Percentiles rank a stretch among this genome's conserved stretches.
Evolutionary conservation across 2,113 vertebrate species (phyloP).

Genomic region (Archocentrus centrarchus): DNA sequence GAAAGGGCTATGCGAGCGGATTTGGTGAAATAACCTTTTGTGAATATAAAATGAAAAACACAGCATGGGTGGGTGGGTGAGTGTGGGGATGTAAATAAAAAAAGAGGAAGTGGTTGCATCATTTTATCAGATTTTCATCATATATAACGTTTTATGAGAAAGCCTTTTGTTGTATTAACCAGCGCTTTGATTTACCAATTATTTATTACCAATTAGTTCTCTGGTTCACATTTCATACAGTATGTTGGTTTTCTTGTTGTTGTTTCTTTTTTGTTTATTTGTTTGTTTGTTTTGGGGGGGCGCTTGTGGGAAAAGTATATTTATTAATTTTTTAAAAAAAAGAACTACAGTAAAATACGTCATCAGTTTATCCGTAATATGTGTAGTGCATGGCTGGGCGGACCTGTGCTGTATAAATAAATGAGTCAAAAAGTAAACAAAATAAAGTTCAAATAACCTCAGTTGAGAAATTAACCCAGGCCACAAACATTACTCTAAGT

Average conservation of each 20-base stretch:
- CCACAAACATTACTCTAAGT: too few relatives aligned
- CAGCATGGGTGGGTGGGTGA: constrained; percentile 8
- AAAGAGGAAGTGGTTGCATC: constrained; percentile 34
- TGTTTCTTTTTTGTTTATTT: too few relatives aligned
- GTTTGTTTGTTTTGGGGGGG: too few relatives aligned
- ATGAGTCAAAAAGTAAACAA: too few relatives aligned
- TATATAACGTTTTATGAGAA: constrained; percentile 40
- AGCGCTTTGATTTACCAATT: background rate
- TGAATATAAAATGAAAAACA: constrained; percentile 67
- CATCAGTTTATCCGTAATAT: background rate
- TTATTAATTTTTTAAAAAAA: background rate
- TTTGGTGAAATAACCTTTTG: constrained; percentile 73
- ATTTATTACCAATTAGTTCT: background rate
- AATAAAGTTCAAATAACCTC: too few relatives aligned
- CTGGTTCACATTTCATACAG: background rate
- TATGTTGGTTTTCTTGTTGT: too few relatives aligned
- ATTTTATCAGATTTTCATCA: constrained; percentile 7
- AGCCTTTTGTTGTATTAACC: constrained; percentile 40
- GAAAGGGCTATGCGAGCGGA: constrained; percentile 69
- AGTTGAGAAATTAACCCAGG: too few relatives aligned
- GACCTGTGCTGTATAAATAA: too few relatives aligned
- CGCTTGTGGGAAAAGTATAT: background rate
- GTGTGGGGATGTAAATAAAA: constrained; percentile 27
- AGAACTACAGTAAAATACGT: background rate
- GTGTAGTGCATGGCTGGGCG: background rate